These are phyloP conservation scores for Urocynchramus pylzowi DNA, from an alignment of 2,113 vertebrate genomes.

Conservation along the genomic window DNA sequence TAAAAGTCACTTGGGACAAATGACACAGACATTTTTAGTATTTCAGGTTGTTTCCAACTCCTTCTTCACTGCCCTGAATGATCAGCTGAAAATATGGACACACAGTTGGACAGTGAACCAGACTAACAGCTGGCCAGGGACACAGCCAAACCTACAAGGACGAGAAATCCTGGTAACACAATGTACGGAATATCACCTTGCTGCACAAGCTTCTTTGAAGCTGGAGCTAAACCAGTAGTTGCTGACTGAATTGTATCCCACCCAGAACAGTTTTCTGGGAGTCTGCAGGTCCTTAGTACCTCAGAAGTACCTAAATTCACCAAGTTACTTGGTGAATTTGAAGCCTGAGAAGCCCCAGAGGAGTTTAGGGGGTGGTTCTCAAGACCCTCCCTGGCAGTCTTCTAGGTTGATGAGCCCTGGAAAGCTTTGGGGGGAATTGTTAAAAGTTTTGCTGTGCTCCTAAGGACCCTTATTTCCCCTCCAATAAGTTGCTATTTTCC, in stretches of 20 bases:
- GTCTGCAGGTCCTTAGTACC: too few species aligned
- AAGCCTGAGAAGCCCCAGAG: background rate
- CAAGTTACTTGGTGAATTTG: background rate
- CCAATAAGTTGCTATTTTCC: background rate
- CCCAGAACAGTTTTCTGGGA: too few species aligned
- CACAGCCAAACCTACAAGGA: background rate
- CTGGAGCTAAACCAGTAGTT: too few species aligned
- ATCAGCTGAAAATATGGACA: background rate
- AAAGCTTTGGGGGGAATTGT: background rate
- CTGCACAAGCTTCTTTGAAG: too few species aligned
- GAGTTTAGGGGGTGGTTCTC: background rate
- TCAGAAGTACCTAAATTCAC: too few species aligned
- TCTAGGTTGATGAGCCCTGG: background rate
- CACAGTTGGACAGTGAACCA: background rate
- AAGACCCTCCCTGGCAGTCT: background rate
- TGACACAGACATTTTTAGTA: background rate
- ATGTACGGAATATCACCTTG: background rate
- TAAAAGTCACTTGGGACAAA: background rate
- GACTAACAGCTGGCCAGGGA: background rate
- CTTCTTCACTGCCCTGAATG: background rate
- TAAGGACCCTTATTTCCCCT: background rate
- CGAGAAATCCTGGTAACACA: background rate
- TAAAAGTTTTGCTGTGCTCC: background rate
- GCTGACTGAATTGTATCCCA: too few species aligned
- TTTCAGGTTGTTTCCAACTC: background rate